These are phyloP conservation scores for Entomyzon cyanotis DNA, from an alignment of 2,113 vertebrate species.

Conservation along the genomic window DNA sequence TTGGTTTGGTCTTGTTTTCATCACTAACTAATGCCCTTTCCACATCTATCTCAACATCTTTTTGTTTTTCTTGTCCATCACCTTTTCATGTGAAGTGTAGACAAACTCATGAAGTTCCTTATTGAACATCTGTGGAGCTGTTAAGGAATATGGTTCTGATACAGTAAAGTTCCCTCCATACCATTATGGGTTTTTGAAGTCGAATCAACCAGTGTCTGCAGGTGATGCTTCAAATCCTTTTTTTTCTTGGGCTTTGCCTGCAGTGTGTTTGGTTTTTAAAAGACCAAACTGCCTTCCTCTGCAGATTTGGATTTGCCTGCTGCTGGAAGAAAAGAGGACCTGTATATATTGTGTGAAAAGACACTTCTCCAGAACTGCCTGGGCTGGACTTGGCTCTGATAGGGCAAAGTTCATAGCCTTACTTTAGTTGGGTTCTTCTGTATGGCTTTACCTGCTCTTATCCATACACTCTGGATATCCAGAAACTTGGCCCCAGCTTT, in stretches of 20 bases:
- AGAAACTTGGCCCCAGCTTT: background rate
- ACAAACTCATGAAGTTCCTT: background rate
- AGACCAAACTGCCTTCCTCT: background rate
- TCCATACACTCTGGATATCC: rapidly evolving
- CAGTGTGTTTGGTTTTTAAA: background rate
- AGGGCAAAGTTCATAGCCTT: background rate
- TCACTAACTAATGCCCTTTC: background rate
- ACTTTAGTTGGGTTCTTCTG: background rate
- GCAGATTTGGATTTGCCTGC: background rate
- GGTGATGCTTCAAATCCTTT: background rate
- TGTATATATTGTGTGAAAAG: background rate
- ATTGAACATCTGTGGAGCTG: background rate
- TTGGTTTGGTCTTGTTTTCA: background rate
- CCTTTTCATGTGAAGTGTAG: background rate
- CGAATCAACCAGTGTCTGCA: background rate
- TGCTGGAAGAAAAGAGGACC: background rate
- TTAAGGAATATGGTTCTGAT: background rate
- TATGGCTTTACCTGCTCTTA: background rate
- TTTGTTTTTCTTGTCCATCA: background rate
- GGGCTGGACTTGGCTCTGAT: background rate
- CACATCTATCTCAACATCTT: rapidly evolving
- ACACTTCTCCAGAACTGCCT: background rate
- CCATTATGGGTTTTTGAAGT: background rate
- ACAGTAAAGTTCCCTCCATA: background rate
- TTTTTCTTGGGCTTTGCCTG: background rate